Evolutionary conservation across 1,140 invertebrate genomes (phyloP), one percentile per base, ranked within the genome.

Genomic region (Papilio dardanus): DNA sequence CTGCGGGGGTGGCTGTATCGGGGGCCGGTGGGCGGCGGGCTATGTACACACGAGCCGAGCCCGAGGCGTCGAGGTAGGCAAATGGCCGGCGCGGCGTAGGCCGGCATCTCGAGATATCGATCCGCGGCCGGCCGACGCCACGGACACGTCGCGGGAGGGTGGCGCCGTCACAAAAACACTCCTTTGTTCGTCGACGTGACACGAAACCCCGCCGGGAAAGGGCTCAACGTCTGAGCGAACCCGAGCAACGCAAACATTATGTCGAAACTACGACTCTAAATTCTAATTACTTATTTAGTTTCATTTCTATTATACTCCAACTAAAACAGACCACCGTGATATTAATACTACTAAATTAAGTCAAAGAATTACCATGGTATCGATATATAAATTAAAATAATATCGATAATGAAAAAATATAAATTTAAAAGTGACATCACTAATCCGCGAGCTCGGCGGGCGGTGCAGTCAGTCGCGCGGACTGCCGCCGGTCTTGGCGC

Each of bases 21-120:
- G 87, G 74, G 87, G 86, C 86, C 80, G 87, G 88, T 82, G 88
- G 89, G 86, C 83, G 88, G 88, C 80, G 87, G 89, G 89, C 88
- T 91, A 91, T 92, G 89, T 92, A 92, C 91, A 92, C 91, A 91
- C 88, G 91, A 88, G 90, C 88, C 87, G 91, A 88, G 88, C 88
- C 87, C 79, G 88, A 90, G 89, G 90, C 89, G 88, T 91, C 88
- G 89, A 92, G 91, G 89, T 91, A 91, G 91, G 90, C 91, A 91
- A 92, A 92, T 91, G 91, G 89, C 88, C 88, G 88, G 86, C 88
- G 85, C 82, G 83, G 83, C 88, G 89, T 91, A 91, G 91, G 90
- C 91, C 87, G 91, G 88, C 86, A 92, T 93, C 91, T 92, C 87
- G 86, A 86, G 84, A 85, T 92, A 92, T 92, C 90, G 91, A 93